A percentile compares a stretch with the other conserved stretches of the same genome.
These are phyloP conservation scores for Blomia tropicalis DNA, from an alignment of 2,888 invertebrate genomes.

Conservation along the genomic window DNA sequence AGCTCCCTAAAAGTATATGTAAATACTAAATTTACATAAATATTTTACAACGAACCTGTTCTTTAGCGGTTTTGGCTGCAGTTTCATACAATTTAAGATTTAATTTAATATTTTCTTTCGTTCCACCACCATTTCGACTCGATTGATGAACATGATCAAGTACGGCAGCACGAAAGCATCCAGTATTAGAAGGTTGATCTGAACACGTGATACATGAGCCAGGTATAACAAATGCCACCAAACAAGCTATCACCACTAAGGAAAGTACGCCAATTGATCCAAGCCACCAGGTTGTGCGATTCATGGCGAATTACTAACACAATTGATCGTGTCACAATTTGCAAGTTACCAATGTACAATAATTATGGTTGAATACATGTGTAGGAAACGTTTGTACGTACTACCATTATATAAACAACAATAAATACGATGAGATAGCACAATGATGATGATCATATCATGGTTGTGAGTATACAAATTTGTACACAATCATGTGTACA, in stretches of 20 bases:
- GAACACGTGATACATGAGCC: not conserved
- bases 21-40: not conserved
- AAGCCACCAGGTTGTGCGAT: constrained; percentile 1
- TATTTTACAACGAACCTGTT: not conserved
- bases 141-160: constrained; percentile 6
- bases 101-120: not conserved
- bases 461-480: no score
- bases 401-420: no score
- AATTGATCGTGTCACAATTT: no score
- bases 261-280: not conserved
- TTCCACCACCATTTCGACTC: no score
- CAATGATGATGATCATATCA: no score
- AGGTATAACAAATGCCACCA: not conserved
- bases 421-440: no score
- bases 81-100: constrained; percentile 1
- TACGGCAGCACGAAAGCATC: constrained; percentile 4
- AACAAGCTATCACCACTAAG: not conserved
- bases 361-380: no score
- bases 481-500: no score
- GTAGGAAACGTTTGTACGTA: no score
- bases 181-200: not conserved
- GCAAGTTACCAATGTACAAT: no score
- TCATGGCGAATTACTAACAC: no score
- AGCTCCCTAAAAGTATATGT: constrained; percentile 31
- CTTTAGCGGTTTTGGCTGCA: not conserved